A percentile compares a stretch with the other conserved stretches of the same genome.
Evolutionary conservation across 2,113 vertebrate species (phyloP).

Genomic region (Upupa epops): DNA sequence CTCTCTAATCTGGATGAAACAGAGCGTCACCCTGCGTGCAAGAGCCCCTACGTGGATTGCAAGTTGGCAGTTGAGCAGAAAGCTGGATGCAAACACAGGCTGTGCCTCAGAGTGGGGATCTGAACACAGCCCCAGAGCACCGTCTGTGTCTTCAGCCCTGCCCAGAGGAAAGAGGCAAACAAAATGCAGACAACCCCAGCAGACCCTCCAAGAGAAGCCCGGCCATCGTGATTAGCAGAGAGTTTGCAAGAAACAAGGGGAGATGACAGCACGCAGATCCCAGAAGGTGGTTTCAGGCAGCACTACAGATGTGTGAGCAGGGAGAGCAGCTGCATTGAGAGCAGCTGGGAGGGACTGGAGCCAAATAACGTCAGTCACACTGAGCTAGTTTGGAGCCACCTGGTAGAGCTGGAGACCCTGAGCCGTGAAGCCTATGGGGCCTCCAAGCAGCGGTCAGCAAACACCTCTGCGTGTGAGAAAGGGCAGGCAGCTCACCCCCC

Average conservation of each 20-base stretch:
- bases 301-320: not conserved
- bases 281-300: not conserved
- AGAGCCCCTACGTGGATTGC: not conserved
- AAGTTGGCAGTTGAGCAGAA: not conserved
- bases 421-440: not conserved
- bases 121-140: not conserved
- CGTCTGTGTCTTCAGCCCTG: not conserved
- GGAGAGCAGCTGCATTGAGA: constrained; percentile 41
- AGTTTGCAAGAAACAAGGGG: not conserved
- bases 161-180: not conserved
- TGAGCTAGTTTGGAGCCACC: not conserved
- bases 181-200: not conserved
- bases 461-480: not conserved
- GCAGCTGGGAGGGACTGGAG: not conserved
- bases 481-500: not conserved
- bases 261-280: constrained; percentile 28
- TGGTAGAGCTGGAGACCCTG: not conserved
- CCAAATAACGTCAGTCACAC: not conserved
- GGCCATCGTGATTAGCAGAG: not conserved
- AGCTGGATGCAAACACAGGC: not conserved
- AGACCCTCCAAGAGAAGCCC: not conserved
- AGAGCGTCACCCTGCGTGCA: not conserved
- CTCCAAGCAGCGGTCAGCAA: not conserved
- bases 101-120: not conserved
- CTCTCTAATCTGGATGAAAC: not conserved